phyloP scores from a whole-genome alignment of 2,888 invertebrate species.

The Calameuta pallipes region DNA sequence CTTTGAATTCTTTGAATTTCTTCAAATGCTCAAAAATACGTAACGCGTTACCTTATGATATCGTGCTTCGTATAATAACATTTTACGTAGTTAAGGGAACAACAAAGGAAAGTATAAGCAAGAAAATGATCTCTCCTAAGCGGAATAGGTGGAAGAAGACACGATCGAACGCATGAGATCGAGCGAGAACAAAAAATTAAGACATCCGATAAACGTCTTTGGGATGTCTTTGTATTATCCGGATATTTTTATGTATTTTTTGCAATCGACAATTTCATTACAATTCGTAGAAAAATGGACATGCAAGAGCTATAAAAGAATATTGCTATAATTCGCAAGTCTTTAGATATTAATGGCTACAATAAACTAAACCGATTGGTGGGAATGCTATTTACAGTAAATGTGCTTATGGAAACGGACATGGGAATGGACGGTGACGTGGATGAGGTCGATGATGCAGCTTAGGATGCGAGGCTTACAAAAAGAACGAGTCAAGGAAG shows the following conservation, averaged over 20 bases:
- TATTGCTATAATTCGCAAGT: neutral
- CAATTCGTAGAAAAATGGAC: slow-evolving; percentile 43
- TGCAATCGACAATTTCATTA: slow-evolving; percentile 36
- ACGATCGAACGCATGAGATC: neutral
- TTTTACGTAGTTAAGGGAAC: neutral
- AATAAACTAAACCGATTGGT: slow-evolving; percentile 1
- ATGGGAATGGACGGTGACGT: neutral
- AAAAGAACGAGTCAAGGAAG: neutral
- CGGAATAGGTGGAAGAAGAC: neutral
- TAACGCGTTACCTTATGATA: neutral
- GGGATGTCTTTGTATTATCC: slow-evolving; percentile 8
- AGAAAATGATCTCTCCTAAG: neutral
- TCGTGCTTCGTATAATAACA: neutral
- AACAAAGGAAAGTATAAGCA: neutral
- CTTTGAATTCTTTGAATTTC: neutral
- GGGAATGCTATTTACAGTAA: slow-evolving; percentile 22
- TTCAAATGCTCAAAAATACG: neutral
- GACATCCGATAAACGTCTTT: slow-evolving; percentile 1
- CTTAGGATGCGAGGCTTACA: neutral
- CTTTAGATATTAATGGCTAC: neutral
- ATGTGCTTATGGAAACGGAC: neutral
- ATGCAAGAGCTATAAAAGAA: neutral
- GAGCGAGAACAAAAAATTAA: neutral
- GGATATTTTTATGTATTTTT: slow-evolving; percentile 17
- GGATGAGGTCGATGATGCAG: neutral